Evolutionary conservation across 2,797 vertebrate genomes (phyloP), one percentile per base, ranked within the genome.

Genomic region (Aphelocoma californica): DNA sequence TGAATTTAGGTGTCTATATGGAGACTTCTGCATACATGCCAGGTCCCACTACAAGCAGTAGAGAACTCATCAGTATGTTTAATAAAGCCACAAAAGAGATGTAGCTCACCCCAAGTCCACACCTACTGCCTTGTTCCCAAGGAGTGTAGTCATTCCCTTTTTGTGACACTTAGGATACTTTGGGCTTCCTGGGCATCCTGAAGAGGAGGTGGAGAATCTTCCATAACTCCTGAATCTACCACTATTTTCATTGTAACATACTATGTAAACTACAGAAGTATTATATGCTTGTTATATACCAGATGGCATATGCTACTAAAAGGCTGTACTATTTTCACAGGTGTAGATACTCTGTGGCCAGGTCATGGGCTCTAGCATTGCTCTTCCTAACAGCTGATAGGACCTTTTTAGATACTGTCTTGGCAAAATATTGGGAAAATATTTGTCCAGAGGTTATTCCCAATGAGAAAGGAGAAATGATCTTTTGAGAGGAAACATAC

Each of bases 281-380:
- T 45, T 36, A 12, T 54, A 31, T 29, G 5, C 4, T 14, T 60
- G 13, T 64, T 77, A 20, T 26, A 25, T 60, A 73, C 9, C 26
- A 69, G 45, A 44, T 28, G 2, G 3, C n/a, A 20, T 29, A 29
- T 1, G 0, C 7, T 66, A 36, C 11, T 48, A n/a, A 31, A 53
- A 54, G 23, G 17, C 13, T 42, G 14, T 28, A 38, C 7, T 34
- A 2, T 34, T 92, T 84, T 74, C 45, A 21, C 17, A 60, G 19
- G 1, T 48, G 47, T 34, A 69, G 21, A 12, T 58, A 12, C 19
- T 51, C 29, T 36, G 12, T 58, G 48, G 20, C 10, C 40, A 60
- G 12, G 8, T 29, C 38, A 32, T 12, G 25, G 23, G 12, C 18
- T 81, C 34, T 61, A 50, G 20, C 4, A 23, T 4, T 66, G 40